Conservation (phyloP, 2,888 invertebrate species). For the Sipha maydis region DNA sequence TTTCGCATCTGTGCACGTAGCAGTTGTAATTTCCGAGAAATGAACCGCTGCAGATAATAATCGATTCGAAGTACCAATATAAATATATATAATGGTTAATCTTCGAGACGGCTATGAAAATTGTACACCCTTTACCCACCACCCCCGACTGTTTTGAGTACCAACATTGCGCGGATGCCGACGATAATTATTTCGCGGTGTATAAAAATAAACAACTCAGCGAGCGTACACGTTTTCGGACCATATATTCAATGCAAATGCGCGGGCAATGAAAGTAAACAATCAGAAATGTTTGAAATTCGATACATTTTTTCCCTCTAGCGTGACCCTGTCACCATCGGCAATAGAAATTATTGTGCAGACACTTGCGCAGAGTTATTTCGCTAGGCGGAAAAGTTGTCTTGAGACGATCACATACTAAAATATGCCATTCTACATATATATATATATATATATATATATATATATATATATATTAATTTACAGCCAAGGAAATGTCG, state of each 20-base stretch:
- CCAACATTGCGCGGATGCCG: background rate
- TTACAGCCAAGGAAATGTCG: background rate
- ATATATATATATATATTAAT: too few relatives aligned
- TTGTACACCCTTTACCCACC: too few relatives aligned
- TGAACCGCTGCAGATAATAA: background rate
- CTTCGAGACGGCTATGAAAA: too few relatives aligned
- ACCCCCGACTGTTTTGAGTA: background rate
- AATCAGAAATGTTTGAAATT: background rate
- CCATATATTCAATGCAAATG: constrained; percentile 4
- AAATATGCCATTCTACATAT: too few relatives aligned
- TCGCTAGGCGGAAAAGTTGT: too few relatives aligned
- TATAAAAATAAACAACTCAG: too few relatives aligned
- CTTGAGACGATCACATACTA: too few relatives aligned
- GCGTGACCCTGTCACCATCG: background rate
- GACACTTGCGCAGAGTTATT: too few relatives aligned
- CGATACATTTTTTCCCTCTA: constrained; percentile 1
- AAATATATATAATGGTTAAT: too few relatives aligned
- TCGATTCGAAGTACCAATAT: constrained; percentile 20
- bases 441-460: too few relatives aligned
- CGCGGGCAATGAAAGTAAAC: background rate
- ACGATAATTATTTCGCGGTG: background rate
- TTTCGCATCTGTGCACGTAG: background rate
- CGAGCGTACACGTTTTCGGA: background rate
- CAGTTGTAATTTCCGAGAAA: background rate
- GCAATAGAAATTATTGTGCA: too few relatives aligned